Conservation (phyloP, 2,797 vertebrate genomes). For the Sebastes aleutianus region DNA sequence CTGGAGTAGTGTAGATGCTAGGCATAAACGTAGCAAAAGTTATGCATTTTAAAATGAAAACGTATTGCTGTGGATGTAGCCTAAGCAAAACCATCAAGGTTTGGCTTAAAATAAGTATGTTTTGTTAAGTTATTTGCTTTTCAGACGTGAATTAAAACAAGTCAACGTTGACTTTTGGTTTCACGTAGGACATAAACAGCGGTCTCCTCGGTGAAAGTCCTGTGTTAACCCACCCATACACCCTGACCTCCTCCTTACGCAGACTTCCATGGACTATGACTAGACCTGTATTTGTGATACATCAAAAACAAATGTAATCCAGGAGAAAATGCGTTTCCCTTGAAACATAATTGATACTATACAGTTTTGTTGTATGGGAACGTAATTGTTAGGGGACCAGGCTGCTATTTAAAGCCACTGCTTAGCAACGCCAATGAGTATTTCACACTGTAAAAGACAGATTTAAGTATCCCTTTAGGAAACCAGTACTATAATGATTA, state of each 20-base stretch:
- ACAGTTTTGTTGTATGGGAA: background rate
- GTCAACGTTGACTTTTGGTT: background rate
- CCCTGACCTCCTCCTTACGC: background rate
- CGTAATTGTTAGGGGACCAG: background rate
- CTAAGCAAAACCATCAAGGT: background rate
- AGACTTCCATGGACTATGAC: background rate
- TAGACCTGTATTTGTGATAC: background rate
- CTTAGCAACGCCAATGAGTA: background rate
- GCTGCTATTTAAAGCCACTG: background rate
- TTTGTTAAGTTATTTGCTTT: background rate
- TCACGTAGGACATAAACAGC: background rate
- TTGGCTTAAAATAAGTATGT: background rate
- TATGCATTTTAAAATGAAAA: background rate
- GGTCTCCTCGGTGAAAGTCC: background rate
- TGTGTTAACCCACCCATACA: background rate
- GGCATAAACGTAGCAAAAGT: background rate
- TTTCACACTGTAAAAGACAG: background rate
- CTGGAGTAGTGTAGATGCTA: no score
- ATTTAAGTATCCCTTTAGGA: background rate
- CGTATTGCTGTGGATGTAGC: background rate
- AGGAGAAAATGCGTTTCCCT: background rate
- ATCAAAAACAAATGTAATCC: background rate
- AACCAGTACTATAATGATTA: background rate
- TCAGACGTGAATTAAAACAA: background rate
- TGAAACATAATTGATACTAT: background rate